Percentiles rank a stretch among this genome's conserved stretches.
Conservation (phyloP, 2,797 vertebrate genomes). For the Avahi laniger region DNA sequence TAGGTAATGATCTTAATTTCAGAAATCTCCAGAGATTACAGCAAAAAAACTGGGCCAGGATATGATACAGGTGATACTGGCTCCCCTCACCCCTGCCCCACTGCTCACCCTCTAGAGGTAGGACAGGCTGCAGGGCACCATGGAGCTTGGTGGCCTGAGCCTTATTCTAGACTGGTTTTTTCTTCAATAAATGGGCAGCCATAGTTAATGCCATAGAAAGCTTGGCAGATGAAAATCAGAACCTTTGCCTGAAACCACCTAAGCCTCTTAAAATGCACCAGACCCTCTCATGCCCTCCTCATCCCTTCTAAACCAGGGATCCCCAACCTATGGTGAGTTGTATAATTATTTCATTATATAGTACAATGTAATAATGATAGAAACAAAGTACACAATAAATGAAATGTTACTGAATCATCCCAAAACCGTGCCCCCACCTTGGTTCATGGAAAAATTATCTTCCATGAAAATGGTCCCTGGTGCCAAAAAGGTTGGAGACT, state of each 20-base stretch:
- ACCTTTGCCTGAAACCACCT: not conserved
- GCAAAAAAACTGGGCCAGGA: not conserved
- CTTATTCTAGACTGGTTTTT: not conserved
- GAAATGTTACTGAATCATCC: too few species aligned
- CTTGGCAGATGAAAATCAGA: not conserved
- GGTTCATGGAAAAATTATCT: too few species aligned
- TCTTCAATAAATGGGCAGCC: not conserved
- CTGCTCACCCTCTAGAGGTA: not conserved
- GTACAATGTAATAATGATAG: too few species aligned
- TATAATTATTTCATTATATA: too few species aligned
- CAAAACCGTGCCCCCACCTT: too few species aligned
- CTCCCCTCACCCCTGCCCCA: not conserved
- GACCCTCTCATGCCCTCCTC: not conserved
- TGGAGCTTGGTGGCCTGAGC: not conserved
- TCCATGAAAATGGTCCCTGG: too few species aligned
- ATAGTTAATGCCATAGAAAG: not conserved
- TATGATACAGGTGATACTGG: not conserved
- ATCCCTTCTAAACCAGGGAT: not conserved
- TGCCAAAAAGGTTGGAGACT: too few species aligned
- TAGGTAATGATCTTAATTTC: conserved; percentile 56
- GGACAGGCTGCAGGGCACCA: not conserved
- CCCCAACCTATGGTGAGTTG: too few species aligned
- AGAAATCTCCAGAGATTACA: conserved; percentile 36
- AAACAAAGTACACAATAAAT: too few species aligned
- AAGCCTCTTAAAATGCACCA: not conserved